Evolutionary conservation across 2,888 invertebrate species (phyloP).

Genomic region (Apoda limacodes): DNA sequence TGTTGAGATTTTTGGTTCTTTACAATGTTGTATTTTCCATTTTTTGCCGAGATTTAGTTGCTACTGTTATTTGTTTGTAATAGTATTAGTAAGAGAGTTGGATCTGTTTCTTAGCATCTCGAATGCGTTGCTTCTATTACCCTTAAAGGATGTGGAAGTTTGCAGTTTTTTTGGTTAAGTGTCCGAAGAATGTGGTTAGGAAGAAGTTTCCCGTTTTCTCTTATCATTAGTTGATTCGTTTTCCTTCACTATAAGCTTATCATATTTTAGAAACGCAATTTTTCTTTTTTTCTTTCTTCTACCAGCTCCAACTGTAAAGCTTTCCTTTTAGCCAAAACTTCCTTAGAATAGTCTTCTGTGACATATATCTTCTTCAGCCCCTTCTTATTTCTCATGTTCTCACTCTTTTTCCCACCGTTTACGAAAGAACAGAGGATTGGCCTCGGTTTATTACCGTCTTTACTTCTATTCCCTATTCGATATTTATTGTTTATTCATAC

Average conservation of each 20-base stretch:
- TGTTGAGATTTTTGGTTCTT: no score
- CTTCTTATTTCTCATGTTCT: conserved; percentile 21
- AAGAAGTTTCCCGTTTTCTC: conserved; percentile 14
- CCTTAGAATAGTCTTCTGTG: no score
- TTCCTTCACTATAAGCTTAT: conserved; percentile 22
- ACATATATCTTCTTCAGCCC: conserved; percentile 17
- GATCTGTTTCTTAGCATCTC: conserved; percentile 4
- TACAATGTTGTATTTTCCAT: no score
- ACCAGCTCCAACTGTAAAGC: no score
- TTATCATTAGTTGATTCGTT: conserved; percentile 17
- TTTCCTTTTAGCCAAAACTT: no score
- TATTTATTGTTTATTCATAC: no score
- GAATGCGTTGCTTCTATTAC: conserved; percentile 2
- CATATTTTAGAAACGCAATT: conserved; percentile 17
- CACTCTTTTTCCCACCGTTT: no score
- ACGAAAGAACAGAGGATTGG: no score
- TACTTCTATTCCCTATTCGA: no score
- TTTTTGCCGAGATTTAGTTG: conserved; percentile 6
- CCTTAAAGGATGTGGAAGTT: background rate
- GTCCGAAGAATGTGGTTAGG: conserved; percentile 6
- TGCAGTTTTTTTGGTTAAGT: conserved; percentile 9
- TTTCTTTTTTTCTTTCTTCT: conserved; percentile 20
- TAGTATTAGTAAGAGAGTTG: conserved; percentile 2
- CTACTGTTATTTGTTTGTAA: conserved; percentile 3
- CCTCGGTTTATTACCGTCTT: no score